Evolutionary conservation across 37 sponge, comb jelly and placozoan species (phyloP), one percentile per base, ranked within the genome.

Genomic region (Oscarella lobularis): DNA sequence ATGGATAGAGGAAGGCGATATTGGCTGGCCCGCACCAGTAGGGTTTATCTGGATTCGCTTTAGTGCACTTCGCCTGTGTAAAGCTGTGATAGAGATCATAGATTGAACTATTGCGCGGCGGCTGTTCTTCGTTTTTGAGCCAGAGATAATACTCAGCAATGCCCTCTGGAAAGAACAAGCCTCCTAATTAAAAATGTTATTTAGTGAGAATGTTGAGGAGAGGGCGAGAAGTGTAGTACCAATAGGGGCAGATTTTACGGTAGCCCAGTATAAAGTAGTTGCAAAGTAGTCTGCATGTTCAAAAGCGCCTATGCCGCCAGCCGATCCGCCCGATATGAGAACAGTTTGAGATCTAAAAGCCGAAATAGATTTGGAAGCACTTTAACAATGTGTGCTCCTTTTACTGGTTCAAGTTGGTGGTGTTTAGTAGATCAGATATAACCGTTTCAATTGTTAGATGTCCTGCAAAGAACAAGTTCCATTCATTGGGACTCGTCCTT

Each of bases 261-360:
- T 5, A 5, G 71, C 71, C 71, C 31, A 29, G 6, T 4, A 35
- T 34, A 68, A 20, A 4, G 5, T 14, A 5, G 6, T 4, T 4
- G 71, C 6, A 68, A 68, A 68, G 71, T 34, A 68, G 71, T 68
- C 71, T 4, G 31, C 71, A 68, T 68, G 71, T 35, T 68, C 71
- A 14, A 68, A 68, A 30, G 71, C 71, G 5, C 71, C 71, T 30
- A 68, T 68, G 71, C 71, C 71, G 31, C 71, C 71, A 30, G 71
- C 71, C 29, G 71, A 68, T 14, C 31, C 71, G 5, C 71, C 71
- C 4, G 29, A 29, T 4, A 68, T 5, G 35, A 68, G 6, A 5
- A 68, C 31, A 30, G 6, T 35, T 20, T 4, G 29, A 34, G 71
- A 32, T 4, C 71, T 68, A 14, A 35, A 68, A 68, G 31, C 6